Evolutionary conservation across 2,797 vertebrate species (phyloP).

Genomic region (Pygocentrus nattereri): DNA sequence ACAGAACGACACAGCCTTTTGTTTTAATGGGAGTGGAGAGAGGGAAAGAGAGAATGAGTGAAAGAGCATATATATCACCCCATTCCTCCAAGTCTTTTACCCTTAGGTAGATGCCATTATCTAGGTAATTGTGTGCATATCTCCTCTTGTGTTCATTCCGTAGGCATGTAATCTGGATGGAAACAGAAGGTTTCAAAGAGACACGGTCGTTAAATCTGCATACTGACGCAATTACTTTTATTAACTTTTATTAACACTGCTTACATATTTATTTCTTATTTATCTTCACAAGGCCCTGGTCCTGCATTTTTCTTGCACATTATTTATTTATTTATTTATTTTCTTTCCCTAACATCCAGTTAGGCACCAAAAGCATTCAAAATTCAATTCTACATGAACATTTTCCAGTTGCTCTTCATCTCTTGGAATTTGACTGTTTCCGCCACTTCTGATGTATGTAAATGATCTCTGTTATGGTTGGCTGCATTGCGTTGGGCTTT

Average conservation of each 20-base stretch:
- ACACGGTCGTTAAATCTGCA: conserved; percentile 31
- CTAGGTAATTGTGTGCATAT: conserved; percentile 21
- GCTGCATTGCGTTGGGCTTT: too few relatives aligned
- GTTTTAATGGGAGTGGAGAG: conserved; percentile 20
- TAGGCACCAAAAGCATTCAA: neutral
- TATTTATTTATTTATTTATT: neutral
- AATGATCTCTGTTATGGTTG: too few relatives aligned
- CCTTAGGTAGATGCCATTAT: conserved; percentile 26
- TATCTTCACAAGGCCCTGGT: neutral
- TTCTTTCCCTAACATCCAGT: too few relatives aligned
- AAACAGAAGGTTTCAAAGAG: conserved; percentile 24
- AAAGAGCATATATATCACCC: conserved; percentile 16
- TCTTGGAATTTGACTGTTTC: neutral
- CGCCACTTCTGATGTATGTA: neutral
- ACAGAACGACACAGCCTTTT: neutral
- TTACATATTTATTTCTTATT: conserved; percentile 8
- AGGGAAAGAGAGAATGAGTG: neutral
- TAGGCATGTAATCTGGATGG: conserved; percentile 19
- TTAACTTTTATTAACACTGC: neutral
- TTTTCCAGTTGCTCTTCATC: neutral
- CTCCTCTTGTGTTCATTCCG: conserved; percentile 5
- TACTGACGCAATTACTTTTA: conserved; percentile 7
- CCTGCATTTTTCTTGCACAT: neutral
- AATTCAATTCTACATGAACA: neutral
- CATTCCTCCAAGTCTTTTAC: conserved; percentile 6